Evolutionary conservation across 2,797 vertebrate species (phyloP).

Genomic region (Centropyge bicolor): DNA sequence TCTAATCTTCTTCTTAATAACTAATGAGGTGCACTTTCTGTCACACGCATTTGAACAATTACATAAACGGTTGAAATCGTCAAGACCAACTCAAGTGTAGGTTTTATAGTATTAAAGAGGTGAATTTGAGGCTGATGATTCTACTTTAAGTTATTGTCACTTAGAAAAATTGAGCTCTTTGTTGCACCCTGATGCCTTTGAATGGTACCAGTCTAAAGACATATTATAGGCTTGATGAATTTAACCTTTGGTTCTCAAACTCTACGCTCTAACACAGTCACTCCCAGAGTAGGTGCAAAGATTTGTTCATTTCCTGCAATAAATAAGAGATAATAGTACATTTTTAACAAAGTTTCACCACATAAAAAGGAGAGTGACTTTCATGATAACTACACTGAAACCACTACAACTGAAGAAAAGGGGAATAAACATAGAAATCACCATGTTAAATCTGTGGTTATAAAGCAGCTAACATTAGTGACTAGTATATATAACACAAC

Average conservation of each 20-base stretch:
- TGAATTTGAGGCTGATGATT: not conserved
- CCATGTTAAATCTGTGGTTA: not conserved
- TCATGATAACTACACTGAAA: not conserved
- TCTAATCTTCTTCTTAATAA: not conserved
- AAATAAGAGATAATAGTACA: not conserved
- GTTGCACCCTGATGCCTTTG: not conserved
- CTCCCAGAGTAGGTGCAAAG: no score
- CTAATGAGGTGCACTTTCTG: slow-evolving; percentile 4
- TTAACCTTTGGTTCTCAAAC: not conserved
- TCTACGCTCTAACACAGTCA: not conserved
- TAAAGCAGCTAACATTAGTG: not conserved
- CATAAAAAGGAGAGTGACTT: not conserved
- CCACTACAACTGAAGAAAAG: not conserved
- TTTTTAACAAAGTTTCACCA: not conserved
- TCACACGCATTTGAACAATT: not conserved
- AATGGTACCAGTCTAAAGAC: not conserved
- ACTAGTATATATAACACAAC: not conserved
- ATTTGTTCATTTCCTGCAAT: not conserved
- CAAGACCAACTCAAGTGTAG: not conserved
- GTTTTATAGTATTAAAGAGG: not conserved
- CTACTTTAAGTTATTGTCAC: not conserved
- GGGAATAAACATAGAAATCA: not conserved
- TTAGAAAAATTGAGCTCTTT: not conserved
- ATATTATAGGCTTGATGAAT: not conserved
- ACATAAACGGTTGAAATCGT: not conserved